Conservation (phyloP, 2,797 vertebrate genomes). For the Buceros bicornis region DNA sequence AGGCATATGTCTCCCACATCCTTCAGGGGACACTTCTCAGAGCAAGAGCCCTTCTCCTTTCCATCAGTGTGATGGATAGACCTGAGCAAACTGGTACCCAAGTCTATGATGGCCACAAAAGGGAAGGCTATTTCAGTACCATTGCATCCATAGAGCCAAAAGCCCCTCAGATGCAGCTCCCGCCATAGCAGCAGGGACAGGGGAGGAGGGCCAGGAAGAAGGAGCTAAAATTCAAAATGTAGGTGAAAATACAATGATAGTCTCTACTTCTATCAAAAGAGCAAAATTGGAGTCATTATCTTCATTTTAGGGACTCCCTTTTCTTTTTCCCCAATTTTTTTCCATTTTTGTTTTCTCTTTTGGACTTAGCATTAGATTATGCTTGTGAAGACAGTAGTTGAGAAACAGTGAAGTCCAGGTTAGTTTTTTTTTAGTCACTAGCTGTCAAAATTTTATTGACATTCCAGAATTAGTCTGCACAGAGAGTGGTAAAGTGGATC, state of each 20-base stretch:
- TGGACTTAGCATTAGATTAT: neutral
- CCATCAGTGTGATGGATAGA: neutral
- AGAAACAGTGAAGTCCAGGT: neutral
- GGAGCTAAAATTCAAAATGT: neutral
- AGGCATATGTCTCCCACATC: neutral
- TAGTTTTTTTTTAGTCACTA: neutral
- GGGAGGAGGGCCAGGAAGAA: neutral
- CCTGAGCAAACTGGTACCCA: neutral
- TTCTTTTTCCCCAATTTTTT: neutral
- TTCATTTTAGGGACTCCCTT: fast-evolving
- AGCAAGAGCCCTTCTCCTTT: neutral
- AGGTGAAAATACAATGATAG: neutral
- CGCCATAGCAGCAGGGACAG: fast-evolving
- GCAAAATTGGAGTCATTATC: neutral
- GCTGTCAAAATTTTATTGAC: neutral
- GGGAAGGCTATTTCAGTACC: neutral
- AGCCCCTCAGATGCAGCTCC: fast-evolving
- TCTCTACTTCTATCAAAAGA: neutral
- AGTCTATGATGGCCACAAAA: neutral
- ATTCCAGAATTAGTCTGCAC: neutral
- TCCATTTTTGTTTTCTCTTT: neutral
- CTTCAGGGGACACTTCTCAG: neutral
- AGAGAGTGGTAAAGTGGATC: neutral
- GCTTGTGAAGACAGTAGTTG: neutral
- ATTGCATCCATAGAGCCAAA: neutral